Conservation (phyloP, 2,113 vertebrate genomes). For the Meriones unguiculatus region DNA sequence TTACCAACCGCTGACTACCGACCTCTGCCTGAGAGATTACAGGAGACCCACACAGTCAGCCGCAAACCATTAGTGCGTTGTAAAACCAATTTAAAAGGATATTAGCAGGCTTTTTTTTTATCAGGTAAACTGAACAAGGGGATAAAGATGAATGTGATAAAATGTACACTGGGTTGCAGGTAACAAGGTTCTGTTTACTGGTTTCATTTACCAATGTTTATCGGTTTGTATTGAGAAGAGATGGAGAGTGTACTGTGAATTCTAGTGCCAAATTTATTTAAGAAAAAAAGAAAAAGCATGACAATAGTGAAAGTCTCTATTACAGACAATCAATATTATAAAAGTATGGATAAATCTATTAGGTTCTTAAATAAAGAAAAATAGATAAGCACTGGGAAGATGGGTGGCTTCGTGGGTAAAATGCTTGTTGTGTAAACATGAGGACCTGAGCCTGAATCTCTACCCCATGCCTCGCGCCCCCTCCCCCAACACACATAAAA, state of each 20-base stretch:
- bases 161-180: background rate
- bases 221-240: background rate
- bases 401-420: background rate
- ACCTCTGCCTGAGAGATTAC: background rate
- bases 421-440: background rate
- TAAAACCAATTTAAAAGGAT: background rate
- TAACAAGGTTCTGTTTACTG: background rate
- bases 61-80: background rate
- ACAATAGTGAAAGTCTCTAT: background rate
- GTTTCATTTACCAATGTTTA: background rate
- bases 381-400: background rate
- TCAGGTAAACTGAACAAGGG: background rate
- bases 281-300: background rate
- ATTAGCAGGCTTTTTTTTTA: background rate
- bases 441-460: too few relatives aligned
- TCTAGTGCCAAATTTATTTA: background rate
- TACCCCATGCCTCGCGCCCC: background rate
- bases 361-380: background rate
- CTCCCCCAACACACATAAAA: background rate
- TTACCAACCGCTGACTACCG: background rate
- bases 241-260: background rate
- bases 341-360: background rate
- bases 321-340: background rate
- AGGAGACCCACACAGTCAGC: background rate
- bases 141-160: background rate